Evolutionary conservation across 2,113 vertebrate genomes (phyloP).

Genomic region (Puntigrus tetrazona): DNA sequence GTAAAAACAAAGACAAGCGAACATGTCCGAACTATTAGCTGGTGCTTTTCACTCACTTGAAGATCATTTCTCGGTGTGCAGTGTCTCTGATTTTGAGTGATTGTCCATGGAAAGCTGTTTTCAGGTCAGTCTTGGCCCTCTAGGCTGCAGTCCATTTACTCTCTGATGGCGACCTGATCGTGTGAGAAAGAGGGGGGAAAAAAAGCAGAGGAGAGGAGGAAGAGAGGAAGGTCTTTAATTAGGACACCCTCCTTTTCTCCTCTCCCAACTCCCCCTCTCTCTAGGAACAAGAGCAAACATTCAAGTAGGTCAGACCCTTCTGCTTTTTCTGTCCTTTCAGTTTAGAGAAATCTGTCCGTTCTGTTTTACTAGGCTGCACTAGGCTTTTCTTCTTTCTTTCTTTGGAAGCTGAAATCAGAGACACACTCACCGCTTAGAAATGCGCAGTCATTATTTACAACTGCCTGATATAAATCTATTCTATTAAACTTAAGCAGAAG

Average conservation of each 20-base stretch:
- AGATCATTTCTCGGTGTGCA: neutral
- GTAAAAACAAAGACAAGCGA: neutral
- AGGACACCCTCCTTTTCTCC: slow-evolving; percentile 22
- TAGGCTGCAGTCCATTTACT: slow-evolving; percentile 35
- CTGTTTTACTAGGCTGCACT: slow-evolving; percentile 30
- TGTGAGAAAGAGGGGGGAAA: neutral
- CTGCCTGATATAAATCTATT: slow-evolving; percentile 52
- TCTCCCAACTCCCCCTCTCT: slow-evolving; percentile 11
- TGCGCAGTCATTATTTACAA: neutral
- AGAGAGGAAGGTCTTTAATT: slow-evolving; percentile 27
- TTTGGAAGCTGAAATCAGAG: neutral
- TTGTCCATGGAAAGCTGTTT: neutral
- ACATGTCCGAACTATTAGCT: neutral
- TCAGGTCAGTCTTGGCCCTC: slow-evolving; percentile 18
- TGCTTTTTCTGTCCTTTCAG: slow-evolving; percentile 19
- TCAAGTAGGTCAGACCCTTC: slow-evolving; percentile 52
- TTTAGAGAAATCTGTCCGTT: slow-evolving; percentile 19
- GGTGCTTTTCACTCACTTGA: neutral
- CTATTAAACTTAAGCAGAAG: slow-evolving; percentile 43
- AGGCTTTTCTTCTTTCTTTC: neutral
- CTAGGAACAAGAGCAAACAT: slow-evolving; percentile 44
- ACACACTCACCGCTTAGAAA: neutral
- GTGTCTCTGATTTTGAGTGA: neutral
- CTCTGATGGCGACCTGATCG: slow-evolving; percentile 1
- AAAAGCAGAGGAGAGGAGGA: neutral